Conservation (phyloP, 2,113 vertebrate genomes). For the Hassar affinis region DNA sequence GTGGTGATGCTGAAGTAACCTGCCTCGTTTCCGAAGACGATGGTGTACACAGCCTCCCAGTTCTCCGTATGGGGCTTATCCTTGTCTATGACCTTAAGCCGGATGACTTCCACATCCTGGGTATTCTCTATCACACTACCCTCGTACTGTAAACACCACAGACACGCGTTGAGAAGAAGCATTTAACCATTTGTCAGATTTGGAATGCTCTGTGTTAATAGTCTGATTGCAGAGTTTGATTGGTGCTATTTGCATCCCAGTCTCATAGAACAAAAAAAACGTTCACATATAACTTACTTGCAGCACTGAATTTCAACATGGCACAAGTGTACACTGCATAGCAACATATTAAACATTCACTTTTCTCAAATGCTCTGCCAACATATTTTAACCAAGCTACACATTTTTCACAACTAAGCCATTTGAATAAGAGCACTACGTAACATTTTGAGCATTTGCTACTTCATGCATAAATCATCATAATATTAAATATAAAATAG, state of each 20-base stretch:
- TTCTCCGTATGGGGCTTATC: conserved; percentile 84
- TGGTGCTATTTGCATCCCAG: background rate
- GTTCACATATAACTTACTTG: background rate
- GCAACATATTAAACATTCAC: background rate
- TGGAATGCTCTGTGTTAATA: background rate
- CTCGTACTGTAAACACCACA: conserved; percentile 74
- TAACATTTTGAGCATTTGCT: background rate
- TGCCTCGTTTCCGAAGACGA: conserved; percentile 84
- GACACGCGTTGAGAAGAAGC: background rate
- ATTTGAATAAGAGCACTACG: background rate
- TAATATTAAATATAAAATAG: background rate
- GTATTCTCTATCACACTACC: conserved; percentile 83
- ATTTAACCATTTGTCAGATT: background rate
- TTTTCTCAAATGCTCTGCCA: background rate
- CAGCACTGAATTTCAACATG: background rate
- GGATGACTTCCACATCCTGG: conserved; percentile 77
- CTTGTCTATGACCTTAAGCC: conserved; percentile 79
- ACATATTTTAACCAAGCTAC: background rate
- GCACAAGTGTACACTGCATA: background rate
- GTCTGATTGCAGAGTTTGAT: background rate
- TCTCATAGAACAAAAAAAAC: background rate
- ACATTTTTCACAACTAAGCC: background rate
- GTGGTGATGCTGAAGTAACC: conserved; percentile 85
- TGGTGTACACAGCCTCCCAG: conserved; percentile 83
- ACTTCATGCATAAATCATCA: background rate